Percentiles rank a stretch among this genome's conserved stretches.
Evolutionary conservation across 2,113 vertebrate genomes (phyloP).

Genomic region (Dunckerocampus dactyliophorus): DNA sequence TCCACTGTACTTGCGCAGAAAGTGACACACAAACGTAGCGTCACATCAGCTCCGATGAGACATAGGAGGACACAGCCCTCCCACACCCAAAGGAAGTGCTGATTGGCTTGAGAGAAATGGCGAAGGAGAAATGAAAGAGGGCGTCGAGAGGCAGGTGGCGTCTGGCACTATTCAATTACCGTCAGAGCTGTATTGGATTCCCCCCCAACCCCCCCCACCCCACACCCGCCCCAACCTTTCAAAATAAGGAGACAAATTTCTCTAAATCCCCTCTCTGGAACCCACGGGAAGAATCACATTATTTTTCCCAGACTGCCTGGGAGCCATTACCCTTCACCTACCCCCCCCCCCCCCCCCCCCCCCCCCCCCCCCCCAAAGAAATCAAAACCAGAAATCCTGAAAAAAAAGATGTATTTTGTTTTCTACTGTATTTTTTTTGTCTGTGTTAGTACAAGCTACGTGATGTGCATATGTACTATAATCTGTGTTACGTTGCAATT

Average conservation of each 20-base stretch:
- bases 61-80: neutral
- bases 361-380: too few species aligned
- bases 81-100: slow-evolving; percentile 9
- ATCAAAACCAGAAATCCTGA: slow-evolving; percentile 45
- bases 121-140: slow-evolving; percentile 34
- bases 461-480: slow-evolving; percentile 58
- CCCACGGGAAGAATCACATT: slow-evolving; percentile 55
- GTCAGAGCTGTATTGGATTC: slow-evolving; percentile 63
- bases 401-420: slow-evolving; percentile 44
- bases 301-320: slow-evolving; percentile 46
- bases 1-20: slow-evolving; percentile 10
- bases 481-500: slow-evolving; percentile 57
- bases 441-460: slow-evolving; percentile 31
- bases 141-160: slow-evolving; percentile 59
- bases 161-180: slow-evolving; percentile 68
- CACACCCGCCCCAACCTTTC: slow-evolving; percentile 43
- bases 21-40: slow-evolving; percentile 3
- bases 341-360: slow-evolving; percentile 28
- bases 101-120: slow-evolving; percentile 50
- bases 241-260: slow-evolving; percentile 64
- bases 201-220: neutral
- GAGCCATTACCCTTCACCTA: slow-evolving; percentile 52
- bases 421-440: slow-evolving; percentile 60
- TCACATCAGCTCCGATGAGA: neutral
- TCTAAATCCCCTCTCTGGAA: slow-evolving; percentile 44